phyloP scores from a whole-genome alignment of 1,140 invertebrate genomes.

The Planococcus citri region DNA sequence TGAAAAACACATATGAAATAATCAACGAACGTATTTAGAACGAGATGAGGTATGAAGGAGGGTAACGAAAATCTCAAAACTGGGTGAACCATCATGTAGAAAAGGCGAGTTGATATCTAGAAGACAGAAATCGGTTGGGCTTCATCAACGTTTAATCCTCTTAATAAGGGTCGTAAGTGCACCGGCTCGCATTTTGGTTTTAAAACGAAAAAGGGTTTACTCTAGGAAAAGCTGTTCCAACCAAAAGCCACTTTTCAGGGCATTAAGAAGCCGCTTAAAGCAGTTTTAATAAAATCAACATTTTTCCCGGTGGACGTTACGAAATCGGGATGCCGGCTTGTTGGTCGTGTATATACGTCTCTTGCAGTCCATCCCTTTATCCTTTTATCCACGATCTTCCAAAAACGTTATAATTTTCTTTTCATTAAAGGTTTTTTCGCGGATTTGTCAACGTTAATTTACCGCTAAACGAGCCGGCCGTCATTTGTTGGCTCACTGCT shows the following conservation, averaged over 20 bases:
- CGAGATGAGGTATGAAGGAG: neutral
- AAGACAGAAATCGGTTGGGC: conserved; percentile 26
- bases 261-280: conserved; percentile 19
- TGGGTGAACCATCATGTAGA: neutral
- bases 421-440: conserved; percentile 15
- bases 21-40: no score
- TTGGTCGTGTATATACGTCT: neutral
- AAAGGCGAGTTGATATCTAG: conserved; percentile 22
- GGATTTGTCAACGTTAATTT: conserved; percentile 19
- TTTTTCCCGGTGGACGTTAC: conserved; percentile 19
- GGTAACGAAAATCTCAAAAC: neutral
- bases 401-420: conserved; percentile 15
- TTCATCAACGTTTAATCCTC: conserved; percentile 27
- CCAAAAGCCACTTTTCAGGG: conserved; percentile 19
- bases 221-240: conserved; percentile 12
- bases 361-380: neutral
- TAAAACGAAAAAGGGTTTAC: conserved; percentile 19
- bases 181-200: conserved; percentile 21
- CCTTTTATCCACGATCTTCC: conserved; percentile 3
- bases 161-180: conserved; percentile 27
- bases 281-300: conserved; percentile 20
- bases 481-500: neutral
- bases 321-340: neutral
- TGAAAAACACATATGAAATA: neutral
- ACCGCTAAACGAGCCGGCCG: neutral